Percentiles rank a stretch among this genome's conserved stretches.
These are phyloP conservation scores for Apostichopus californicus DNA, from an alignment of 35 echinoderm and acorn worm species.

Conservation along the genomic window DNA sequence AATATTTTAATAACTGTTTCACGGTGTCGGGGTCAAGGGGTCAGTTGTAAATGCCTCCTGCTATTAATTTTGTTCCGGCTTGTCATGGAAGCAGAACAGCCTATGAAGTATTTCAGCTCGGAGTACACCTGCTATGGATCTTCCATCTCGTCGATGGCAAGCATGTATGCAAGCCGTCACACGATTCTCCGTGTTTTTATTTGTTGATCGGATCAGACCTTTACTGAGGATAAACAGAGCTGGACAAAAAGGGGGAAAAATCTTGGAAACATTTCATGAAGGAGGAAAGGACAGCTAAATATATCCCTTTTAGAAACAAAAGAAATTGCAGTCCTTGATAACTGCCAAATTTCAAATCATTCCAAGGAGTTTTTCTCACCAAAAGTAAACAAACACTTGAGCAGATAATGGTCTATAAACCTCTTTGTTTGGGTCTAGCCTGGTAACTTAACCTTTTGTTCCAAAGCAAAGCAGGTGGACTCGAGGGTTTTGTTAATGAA, in stretches of 20 bases:
- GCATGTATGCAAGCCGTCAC: not conserved
- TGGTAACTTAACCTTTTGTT: too few relatives aligned
- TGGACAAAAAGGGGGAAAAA: too few relatives aligned
- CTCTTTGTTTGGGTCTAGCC: not conserved
- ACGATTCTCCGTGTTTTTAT: not conserved
- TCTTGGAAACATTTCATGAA: too few relatives aligned
- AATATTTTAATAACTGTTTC: conserved; percentile 25
- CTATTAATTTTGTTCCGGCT: not conserved
- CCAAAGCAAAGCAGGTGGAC: too few relatives aligned
- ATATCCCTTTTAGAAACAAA: not conserved
- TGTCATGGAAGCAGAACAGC: not conserved
- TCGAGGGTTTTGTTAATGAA: too few relatives aligned
- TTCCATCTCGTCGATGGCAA: not conserved
- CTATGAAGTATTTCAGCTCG: not conserved
- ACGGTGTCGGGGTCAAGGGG: conserved; percentile 15
- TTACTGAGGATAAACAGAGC: not conserved
- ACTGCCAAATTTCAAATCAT: not conserved
- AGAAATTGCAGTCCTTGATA: not conserved
- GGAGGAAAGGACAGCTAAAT: not conserved
- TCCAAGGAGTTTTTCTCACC: not conserved
- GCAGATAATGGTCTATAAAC: not conserved
- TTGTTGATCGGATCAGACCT: not conserved
- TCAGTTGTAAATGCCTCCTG: conserved; percentile 37
- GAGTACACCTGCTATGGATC: not conserved
- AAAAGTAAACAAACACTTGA: conserved; percentile 9